Evolutionary conservation across 2,797 vertebrate genomes (phyloP).

Genomic region (Tangara arthus): DNA sequence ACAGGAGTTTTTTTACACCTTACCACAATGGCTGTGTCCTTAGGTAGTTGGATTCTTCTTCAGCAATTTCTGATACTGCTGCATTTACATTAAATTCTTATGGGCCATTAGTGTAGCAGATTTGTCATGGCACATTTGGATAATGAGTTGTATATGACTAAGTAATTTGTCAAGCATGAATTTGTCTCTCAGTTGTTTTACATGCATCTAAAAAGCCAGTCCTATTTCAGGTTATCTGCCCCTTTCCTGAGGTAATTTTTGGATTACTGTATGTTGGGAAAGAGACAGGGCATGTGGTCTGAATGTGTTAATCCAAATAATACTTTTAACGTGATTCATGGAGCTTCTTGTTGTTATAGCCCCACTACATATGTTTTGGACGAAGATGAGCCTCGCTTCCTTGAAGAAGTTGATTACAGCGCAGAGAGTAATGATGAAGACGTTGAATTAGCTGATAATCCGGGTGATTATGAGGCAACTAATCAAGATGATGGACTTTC

Average conservation of each 20-base stretch:
- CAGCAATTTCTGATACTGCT: neutral
- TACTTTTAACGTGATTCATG: neutral
- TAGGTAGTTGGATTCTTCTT: neutral
- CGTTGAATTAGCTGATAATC: constrained; percentile 78
- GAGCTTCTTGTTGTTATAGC: constrained; percentile 68
- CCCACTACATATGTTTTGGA: constrained; percentile 92
- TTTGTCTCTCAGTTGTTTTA: neutral
- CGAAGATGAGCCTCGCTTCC: constrained; percentile 93
- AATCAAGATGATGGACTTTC: constrained; percentile 80
- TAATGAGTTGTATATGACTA: neutral
- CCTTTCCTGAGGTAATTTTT: neutral
- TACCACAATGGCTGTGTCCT: neutral
- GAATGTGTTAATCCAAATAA: neutral
- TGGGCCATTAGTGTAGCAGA: neutral
- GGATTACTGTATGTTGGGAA: neutral
- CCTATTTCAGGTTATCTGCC: neutral
- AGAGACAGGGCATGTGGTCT: neutral
- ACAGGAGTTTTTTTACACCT: neutral
- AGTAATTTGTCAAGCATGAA: neutral
- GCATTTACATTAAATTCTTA: neutral
- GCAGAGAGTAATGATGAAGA: constrained; percentile 94
- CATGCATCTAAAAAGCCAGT: neutral
- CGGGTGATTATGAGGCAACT: constrained; percentile 76
- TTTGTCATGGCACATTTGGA: neutral
- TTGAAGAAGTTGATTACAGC: constrained; percentile 97